phyloP scores from a whole-genome alignment of 2,888 invertebrate genomes.

The Sphaeridia pumilis region DNA sequence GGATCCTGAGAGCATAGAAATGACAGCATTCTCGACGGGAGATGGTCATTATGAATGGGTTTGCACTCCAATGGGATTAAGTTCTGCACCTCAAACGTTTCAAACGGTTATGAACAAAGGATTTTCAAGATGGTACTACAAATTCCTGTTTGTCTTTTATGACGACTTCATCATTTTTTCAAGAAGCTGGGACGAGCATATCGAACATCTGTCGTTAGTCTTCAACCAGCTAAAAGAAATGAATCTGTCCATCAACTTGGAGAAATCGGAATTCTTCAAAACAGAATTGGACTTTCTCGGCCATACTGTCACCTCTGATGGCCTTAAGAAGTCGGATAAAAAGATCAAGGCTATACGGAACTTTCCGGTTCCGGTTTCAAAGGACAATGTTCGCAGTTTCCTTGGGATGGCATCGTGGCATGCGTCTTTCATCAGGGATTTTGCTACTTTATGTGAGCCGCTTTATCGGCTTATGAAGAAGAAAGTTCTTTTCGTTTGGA shows the following conservation, averaged over 20 bases:
- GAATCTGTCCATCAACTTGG: constrained; percentile 11
- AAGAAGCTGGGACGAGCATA: constrained; percentile 6
- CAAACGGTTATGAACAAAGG: constrained; percentile 18
- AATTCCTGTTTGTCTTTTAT: constrained; percentile 10
- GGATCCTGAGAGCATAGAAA: constrained; percentile 13
- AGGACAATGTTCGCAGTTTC: constrained; percentile 20
- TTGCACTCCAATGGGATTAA: constrained; percentile 21
- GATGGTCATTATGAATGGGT: constrained; percentile 16
- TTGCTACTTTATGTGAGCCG: constrained; percentile 14
- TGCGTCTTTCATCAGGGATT: constrained; percentile 18
- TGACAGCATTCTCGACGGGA: constrained; percentile 26
- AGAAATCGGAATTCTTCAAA: constrained; percentile 4
- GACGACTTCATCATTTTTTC: constrained; percentile 17
- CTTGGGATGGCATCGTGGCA: constrained; percentile 19
- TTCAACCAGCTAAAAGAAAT: constrained; percentile 9
- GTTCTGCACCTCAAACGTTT: constrained; percentile 19
- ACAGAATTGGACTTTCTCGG: constrained; percentile 13
- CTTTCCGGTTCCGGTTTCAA: constrained; percentile 20
- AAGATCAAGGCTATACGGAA: constrained; percentile 20
- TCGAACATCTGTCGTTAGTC: constrained; percentile 7
- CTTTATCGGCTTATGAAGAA: constrained; percentile 18
- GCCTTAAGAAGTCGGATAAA: constrained; percentile 13
- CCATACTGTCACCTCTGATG: constrained; percentile 15
- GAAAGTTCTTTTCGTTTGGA: constrained; percentile 1
- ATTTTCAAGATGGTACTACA: neutral